Conservation (phyloP, 2,888 invertebrate species). For the Stenoptilia bipunctidactyla region DNA sequence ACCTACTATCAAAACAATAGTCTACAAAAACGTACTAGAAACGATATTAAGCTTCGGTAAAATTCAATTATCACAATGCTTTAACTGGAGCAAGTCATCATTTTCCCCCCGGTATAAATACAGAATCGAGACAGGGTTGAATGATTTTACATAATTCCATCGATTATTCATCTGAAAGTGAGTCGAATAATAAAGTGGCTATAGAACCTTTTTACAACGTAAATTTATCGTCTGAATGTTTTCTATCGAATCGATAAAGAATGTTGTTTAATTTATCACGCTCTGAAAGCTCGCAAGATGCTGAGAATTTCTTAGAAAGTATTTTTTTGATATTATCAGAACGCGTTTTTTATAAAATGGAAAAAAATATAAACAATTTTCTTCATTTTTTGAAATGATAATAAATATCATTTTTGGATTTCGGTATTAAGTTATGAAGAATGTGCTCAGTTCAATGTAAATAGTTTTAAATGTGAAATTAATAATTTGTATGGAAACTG, state of each 20-base stretch:
- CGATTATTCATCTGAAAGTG: neutral
- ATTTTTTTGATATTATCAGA: too few relatives aligned
- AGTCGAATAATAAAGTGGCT: slow-evolving; percentile 24
- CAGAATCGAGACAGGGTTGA: neutral
- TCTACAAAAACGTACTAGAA: neutral
- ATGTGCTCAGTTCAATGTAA: too few relatives aligned
- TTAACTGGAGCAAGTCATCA: slow-evolving; percentile 26
- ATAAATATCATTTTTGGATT: too few relatives aligned
- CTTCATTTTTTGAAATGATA: too few relatives aligned
- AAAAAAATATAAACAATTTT: too few relatives aligned
- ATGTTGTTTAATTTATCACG: slow-evolving; percentile 1
- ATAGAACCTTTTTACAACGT: slow-evolving; percentile 16
- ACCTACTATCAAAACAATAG: too few relatives aligned
- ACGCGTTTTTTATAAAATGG: too few relatives aligned
- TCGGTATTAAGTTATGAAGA: too few relatives aligned
- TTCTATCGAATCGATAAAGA: neutral
- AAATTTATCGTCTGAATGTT: neutral
- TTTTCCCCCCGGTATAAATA: neutral
- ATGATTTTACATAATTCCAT: slow-evolving; percentile 1
- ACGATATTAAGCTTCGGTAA: neutral
- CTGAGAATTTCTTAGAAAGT: neutral
- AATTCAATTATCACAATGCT: slow-evolving; percentile 13
- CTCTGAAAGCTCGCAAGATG: neutral
- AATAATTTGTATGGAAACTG: too few relatives aligned
- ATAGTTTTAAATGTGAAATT: too few relatives aligned